Percentiles rank a stretch among this genome's conserved stretches.
These are phyloP conservation scores for Sitodiplosis mosellana DNA, from an alignment of 1,140 invertebrate genomes.

Conservation along the genomic window DNA sequence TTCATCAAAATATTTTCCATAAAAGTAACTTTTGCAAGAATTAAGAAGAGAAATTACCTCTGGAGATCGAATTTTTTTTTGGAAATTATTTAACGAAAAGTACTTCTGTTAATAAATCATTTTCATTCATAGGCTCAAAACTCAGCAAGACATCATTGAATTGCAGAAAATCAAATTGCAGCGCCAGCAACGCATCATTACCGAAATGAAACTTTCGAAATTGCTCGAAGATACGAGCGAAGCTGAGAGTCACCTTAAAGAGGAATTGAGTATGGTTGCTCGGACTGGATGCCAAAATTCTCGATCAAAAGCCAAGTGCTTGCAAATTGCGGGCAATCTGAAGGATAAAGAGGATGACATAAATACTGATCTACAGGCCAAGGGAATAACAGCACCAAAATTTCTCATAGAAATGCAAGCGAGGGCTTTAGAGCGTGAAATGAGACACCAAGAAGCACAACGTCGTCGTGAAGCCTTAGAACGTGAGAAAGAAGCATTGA, in stretches of 20 bases:
- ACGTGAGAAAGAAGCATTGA: constrained; percentile 33
- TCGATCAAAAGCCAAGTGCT: constrained; percentile 33
- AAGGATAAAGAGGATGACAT: constrained; percentile 19
- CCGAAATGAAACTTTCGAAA: constrained; percentile 40
- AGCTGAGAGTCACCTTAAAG: constrained; percentile 32
- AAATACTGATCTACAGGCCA: constrained; percentile 25
- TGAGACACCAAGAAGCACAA: constrained; percentile 36
- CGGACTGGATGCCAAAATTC: constrained; percentile 32
- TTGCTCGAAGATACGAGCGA: constrained; percentile 34
- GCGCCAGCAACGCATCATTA: constrained; percentile 39
- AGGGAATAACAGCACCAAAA: constrained; percentile 36
- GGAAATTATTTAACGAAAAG: neutral
- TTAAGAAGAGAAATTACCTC: constrained; percentile 3
- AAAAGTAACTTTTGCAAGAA: too few species aligned
- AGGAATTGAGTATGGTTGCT: constrained; percentile 34
- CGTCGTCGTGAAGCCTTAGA: constrained; percentile 37
- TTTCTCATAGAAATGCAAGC: constrained; percentile 43
- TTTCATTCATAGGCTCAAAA: constrained; percentile 27
- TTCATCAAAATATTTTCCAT: too few species aligned
- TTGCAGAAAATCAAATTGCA: constrained; percentile 39
- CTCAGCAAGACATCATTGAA: constrained; percentile 42
- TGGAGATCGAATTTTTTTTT: neutral
- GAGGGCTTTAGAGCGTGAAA: constrained; percentile 35
- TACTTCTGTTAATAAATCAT: neutral
- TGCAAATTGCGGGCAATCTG: constrained; percentile 30